Base-by-base conservation (phyloP, 2,113 vertebrate genomes). In the Rutilus rutilus region DNA sequence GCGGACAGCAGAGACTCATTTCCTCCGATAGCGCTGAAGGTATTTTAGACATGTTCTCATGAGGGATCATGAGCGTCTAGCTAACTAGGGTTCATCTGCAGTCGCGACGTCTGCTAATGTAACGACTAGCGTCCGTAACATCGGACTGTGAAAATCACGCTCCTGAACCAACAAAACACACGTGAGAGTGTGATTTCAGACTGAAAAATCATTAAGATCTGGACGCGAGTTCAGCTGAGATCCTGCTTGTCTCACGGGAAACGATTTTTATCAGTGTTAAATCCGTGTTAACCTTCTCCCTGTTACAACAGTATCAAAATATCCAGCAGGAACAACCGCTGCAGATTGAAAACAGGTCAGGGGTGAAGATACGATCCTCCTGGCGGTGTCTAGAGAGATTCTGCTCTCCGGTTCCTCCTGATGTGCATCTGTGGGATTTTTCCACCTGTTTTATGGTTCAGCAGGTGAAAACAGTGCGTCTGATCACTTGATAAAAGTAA, bases 1-100 rank as follows among this genome's bases (percentile, higher is more conserved):
- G 77, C n/a, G 47, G 17, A 23, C 36, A 33, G 36, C 59, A 6
- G 86, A 15, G 86, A 64, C 86, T 91, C 91, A 90, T 92, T 92
- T 91, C 89, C 90, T 91, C 77, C 0, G 21, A 47, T 84, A 83
- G 78, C 79, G 52, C 85, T 88, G 87, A 17, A 39, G 50, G 36
- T 60, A 39, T 69, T 79, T 52, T 19, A 39, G 33, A 78, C 74
- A 14, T 75, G 83, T 80, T 54, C 50, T 78, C 79, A 42, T 39
- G 79, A 67, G 15, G 74, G 50, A 50, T 64, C 60, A 33, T 23
- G 25, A 57, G 75, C 15, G 75, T 57, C 75, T 47, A 47, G 71
- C 2, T 74, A 39, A 75, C 42, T 27, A 17, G 14, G 25, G 73
- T 76, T 50, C 73, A 25, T 52, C 39, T 10, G n/a, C 30, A 36